Conservation (phyloP, 2,888 invertebrate genomes). For the Heliothis peltigera region DNA sequence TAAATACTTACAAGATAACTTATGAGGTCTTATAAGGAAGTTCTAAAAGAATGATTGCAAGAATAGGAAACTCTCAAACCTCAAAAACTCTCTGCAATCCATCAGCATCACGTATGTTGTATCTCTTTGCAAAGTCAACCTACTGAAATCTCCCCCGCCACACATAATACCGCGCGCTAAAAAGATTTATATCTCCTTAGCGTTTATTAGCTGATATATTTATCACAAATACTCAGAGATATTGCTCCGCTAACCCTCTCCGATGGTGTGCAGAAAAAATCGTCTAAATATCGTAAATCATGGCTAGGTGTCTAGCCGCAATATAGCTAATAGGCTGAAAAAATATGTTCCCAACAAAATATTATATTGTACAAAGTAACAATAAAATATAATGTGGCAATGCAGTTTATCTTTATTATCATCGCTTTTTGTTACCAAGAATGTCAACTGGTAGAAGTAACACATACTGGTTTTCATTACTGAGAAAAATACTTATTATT, state of each 20-base stretch:
- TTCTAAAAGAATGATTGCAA: too few relatives aligned
- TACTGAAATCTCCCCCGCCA: constrained; percentile 59
- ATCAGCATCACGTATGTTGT: too few relatives aligned
- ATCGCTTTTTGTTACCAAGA: constrained; percentile 17
- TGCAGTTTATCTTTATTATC: constrained; percentile 52
- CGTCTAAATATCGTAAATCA: constrained; percentile 75
- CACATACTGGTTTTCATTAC: too few relatives aligned
- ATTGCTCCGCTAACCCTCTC: constrained; percentile 76
- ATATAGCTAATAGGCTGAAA: constrained; percentile 70
- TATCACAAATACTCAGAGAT: constrained; percentile 85
- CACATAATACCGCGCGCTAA: constrained; percentile 67
- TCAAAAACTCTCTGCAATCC: too few relatives aligned
- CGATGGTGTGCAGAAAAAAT: constrained; percentile 69
- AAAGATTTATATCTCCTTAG: constrained; percentile 85
- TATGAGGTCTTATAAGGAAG: too few relatives aligned
- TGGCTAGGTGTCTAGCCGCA: constrained; percentile 65
- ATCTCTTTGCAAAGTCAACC: constrained; percentile 7
- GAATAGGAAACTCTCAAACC: too few relatives aligned
- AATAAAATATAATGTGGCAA: constrained; percentile 38
- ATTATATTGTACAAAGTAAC: constrained; percentile 36
- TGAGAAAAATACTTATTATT: too few relatives aligned
- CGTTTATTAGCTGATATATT: constrained; percentile 88
- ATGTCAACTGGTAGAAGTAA: neutral
- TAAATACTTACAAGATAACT: too few relatives aligned
- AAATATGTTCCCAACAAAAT: constrained; percentile 46